Conservation (phyloP, 2,888 invertebrate species). For the Tiliacea aurago region DNA sequence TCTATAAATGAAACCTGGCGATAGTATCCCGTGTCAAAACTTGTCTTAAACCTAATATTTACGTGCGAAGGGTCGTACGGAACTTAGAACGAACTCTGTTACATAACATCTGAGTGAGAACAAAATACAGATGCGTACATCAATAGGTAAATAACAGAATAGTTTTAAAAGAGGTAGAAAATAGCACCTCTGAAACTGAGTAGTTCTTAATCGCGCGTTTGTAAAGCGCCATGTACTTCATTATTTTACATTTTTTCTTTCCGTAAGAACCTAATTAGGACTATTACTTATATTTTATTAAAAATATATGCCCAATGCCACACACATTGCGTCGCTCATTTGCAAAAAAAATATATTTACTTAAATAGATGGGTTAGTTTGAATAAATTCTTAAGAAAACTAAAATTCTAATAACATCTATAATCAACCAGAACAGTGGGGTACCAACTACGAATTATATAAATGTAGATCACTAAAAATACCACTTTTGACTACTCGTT, state of each 20-base stretch:
- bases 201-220: neutral
- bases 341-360: neutral
- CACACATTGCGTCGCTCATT: constrained; percentile 27
- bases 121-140: neutral
- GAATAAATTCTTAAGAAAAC: neutral
- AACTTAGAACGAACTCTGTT: constrained; percentile 36
- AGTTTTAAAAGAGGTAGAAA: neutral
- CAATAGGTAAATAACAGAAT: no score
- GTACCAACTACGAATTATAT: neutral
- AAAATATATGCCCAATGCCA: constrained; percentile 30
- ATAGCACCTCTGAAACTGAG: neutral
- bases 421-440: neutral
- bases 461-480: neutral
- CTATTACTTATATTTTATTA: constrained; percentile 29
- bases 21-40: constrained; percentile 31
- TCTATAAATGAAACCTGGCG: constrained; percentile 11
- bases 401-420: neutral
- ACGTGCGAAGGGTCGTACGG: constrained; percentile 19
- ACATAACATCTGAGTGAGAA: constrained; percentile 26
- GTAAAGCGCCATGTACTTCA: neutral
- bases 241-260: neutral
- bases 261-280: no score
- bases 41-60: constrained; percentile 35
- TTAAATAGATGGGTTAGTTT: neutral
- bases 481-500: neutral